Evolutionary conservation across 2,888 invertebrate genomes (phyloP).

Genomic region (Oconnorella tubifera): DNA sequence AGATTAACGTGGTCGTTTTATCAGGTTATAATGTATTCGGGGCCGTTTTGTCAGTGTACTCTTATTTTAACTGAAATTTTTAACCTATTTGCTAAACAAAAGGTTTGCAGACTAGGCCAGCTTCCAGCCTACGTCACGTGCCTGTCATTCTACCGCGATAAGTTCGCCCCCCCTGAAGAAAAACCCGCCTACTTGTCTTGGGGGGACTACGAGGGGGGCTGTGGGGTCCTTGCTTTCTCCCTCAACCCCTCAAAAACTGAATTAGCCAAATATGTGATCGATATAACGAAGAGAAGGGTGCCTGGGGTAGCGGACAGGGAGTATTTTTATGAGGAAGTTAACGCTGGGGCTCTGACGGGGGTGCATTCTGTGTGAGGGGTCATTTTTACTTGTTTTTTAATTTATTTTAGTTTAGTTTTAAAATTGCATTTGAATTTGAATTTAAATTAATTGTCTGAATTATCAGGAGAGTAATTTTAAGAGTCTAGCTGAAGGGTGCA

Average conservation of each 20-base stretch:
- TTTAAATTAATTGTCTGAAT: too few relatives aligned
- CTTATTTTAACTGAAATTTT: too few relatives aligned
- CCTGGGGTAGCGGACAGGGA: neutral
- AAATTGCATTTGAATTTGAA: too few relatives aligned
- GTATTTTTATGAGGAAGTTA: neutral
- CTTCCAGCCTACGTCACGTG: slow-evolving; percentile 16
- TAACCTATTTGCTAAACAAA: too few relatives aligned
- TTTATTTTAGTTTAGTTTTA: too few relatives aligned
- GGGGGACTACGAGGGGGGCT: slow-evolving; percentile 70
- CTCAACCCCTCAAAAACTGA: slow-evolving; percentile 19
- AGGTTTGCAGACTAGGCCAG: slow-evolving; percentile 12
- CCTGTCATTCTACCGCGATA: slow-evolving; percentile 20
- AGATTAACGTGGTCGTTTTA: too few relatives aligned
- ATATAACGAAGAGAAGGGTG: slow-evolving; percentile 57
- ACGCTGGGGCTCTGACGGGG: neutral
- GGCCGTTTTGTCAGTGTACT: too few relatives aligned
- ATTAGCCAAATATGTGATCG: slow-evolving; percentile 51
- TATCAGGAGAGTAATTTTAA: too few relatives aligned
- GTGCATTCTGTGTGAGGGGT: neutral
- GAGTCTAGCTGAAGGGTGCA: too few relatives aligned
- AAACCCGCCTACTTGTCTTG: slow-evolving; percentile 59
- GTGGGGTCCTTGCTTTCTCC: slow-evolving; percentile 25
- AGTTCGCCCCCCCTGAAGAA: neutral
- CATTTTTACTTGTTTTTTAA: too few relatives aligned
- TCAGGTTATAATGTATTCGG: too few relatives aligned